Evolutionary conservation across 2,888 invertebrate genomes (phyloP), one percentile per base, ranked within the genome.

Genomic region (Mantis religiosa): DNA sequence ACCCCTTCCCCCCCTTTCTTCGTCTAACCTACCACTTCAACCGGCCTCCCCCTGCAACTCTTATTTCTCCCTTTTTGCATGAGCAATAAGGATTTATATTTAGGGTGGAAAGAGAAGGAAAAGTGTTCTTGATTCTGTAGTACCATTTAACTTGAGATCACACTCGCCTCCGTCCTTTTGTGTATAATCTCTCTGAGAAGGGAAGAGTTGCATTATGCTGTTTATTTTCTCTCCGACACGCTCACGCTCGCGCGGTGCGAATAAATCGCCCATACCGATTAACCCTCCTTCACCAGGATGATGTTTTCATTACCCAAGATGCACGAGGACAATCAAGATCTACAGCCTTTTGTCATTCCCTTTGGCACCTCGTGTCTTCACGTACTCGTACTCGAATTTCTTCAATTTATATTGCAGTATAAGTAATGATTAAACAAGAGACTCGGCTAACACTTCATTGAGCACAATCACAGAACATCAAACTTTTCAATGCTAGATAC

Each of bases 11-110:
- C 84, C 28, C 85, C 54, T 20, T 41, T 85, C 87, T 87, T 87
- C 87, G n/a, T 81, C 87, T 47, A 83, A 71, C 89, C 81, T 82
- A 54, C 30, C 54, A 47, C 87, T 71, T 84, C 88, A 28, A 47
- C 85, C 87, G 84, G 27, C 87, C 28, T 87, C 89, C 30, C n/a
- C 87, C 88, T 82, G 20, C 85, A 90, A 91, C 92, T 90, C 89
- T 88, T 87, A 90, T 90, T 90, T 90, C 90, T 90, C 91, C 89
- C 91, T 91, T 91, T 91, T 91, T 91, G 90, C 91, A 91, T 91
- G 91, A 92, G 92, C 92, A 92, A 92, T 92, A 91, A 91, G 92
- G 92, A 91, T 92, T 92, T 92, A 89, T 89, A 89, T 89, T 89
- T 89, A 89, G 89, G 87, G 87, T 83, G 89, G 71, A 71, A 34